Base-by-base conservation (phyloP, 1,140 invertebrate genomes). In the Linepithema humile region DNA sequence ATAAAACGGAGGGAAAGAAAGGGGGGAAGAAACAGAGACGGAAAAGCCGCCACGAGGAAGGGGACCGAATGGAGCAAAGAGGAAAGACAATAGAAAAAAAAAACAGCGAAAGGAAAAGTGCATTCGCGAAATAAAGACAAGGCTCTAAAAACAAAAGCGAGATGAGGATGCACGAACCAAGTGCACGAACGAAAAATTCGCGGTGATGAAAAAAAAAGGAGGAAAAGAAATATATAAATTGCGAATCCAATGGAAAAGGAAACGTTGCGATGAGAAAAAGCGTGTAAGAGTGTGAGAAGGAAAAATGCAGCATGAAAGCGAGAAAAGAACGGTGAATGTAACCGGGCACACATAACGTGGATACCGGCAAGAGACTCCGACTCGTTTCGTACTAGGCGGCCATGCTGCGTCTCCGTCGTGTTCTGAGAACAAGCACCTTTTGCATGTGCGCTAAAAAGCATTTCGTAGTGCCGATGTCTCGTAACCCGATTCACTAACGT, bases 401-500 rank as follows among this genome's bases (percentile, higher is more conserved):
- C 88, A 89, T 89, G 88, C 88, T 88, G 84, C 75, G 84, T 86
- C 88, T 88, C 85, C 65, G 74, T 88, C 70, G 84, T 74, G 86
- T 89, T 89, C 88, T 73, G 74, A 86, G 84, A 88, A 87, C 35
- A 82, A 48, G 85, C 77, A 64, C 74, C 73, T 84, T 87, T 84
- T 59, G 82, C 73, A 70, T 84, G 45, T 45, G 74, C 82, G 85
- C 43, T 80, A 85, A 73, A 69, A 88, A 84, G 85, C 77, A 43
- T 35, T 10, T 50, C 59, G 55, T 50, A 59, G 43, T 15, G 59
- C 29, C 32, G 23, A 38, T 1, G n/a, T 77, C 74, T 78, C 35
- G 35, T 23, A 23, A 75, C 3, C 29, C 32, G 60, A 85, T 85
- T 86, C 57, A 60, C 60, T 77, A 60, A 67, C 70, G 62, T n/a